These are phyloP conservation scores for Heteronetta atricapilla DNA, from an alignment of 2,113 vertebrate genomes.

Conservation along the genomic window DNA sequence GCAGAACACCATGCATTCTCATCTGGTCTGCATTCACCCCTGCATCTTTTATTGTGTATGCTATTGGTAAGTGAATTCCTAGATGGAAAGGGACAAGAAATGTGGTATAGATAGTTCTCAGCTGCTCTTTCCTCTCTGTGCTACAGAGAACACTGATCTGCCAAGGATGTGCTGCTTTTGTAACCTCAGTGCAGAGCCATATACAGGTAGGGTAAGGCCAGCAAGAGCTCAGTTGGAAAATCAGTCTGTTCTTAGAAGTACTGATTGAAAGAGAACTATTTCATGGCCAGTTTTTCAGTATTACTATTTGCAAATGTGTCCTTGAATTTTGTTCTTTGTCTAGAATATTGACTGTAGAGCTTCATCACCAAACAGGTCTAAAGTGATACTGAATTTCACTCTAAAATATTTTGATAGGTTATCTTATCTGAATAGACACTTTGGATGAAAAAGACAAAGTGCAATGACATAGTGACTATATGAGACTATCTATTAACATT, in stretches of 20 bases:
- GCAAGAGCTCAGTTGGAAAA: background rate
- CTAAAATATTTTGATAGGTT: background rate
- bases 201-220: background rate
- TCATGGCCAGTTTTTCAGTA: background rate
- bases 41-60: background rate
- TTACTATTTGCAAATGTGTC: background rate
- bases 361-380: background rate
- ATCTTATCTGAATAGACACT: background rate
- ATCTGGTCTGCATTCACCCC: background rate
- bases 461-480: background rate
- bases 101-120: background rate
- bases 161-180: background rate
- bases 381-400: background rate
- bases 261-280: background rate
- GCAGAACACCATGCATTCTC: background rate
- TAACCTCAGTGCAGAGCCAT: background rate
- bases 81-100: background rate
- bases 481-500: background rate
- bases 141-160: background rate
- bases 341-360: background rate
- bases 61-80: background rate
- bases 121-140: background rate
- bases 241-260: background rate
- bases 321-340: conserved; percentile 32
- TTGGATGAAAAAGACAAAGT: background rate